Percentiles rank a stretch among this genome's conserved stretches.
phyloP scores from a whole-genome alignment of 1,140 invertebrate genomes.

The Bombus breviceps region DNA sequence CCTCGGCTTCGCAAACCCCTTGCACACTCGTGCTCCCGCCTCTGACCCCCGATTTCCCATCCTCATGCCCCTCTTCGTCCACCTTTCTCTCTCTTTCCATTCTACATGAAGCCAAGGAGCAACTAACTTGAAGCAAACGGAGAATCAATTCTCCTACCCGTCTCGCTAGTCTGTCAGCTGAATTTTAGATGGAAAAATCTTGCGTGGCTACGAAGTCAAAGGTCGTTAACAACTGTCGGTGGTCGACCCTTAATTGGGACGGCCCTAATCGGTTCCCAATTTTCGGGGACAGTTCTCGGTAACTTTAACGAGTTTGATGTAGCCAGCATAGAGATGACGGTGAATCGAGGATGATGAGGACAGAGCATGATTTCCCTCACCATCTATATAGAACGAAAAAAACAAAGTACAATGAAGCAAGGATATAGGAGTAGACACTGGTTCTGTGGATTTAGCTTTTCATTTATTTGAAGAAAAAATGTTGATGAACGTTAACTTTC shows the following conservation, averaged over 20 bases:
- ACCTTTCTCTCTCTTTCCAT: background rate
- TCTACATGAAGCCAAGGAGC: background rate
- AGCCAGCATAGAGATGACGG: background rate
- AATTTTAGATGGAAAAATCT: constrained; percentile 6
- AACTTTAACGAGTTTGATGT: background rate
- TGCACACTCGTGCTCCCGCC: constrained; percentile 35
- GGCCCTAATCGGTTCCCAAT: background rate
- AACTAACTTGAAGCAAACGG: background rate
- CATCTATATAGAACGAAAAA: background rate
- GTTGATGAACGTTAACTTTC: background rate
- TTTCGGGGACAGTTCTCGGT: constrained; percentile 3
- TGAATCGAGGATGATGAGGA: background rate
- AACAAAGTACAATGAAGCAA: background rate
- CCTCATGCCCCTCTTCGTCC: background rate
- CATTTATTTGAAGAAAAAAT: background rate
- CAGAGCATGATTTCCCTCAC: background rate
- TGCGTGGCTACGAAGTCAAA: background rate
- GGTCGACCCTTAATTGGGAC: constrained; percentile 17
- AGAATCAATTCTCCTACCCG: constrained; percentile 12
- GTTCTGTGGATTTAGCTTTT: background rate
- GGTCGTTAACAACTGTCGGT: background rate
- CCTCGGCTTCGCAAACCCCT: constrained; percentile 56
- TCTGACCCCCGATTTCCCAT: constrained; percentile 28
- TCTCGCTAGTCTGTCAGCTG: background rate
- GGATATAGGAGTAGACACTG: too few relatives aligned